phyloP scores from a whole-genome alignment of 1,140 invertebrate genomes.

The Solenopsis fugax region DNA sequence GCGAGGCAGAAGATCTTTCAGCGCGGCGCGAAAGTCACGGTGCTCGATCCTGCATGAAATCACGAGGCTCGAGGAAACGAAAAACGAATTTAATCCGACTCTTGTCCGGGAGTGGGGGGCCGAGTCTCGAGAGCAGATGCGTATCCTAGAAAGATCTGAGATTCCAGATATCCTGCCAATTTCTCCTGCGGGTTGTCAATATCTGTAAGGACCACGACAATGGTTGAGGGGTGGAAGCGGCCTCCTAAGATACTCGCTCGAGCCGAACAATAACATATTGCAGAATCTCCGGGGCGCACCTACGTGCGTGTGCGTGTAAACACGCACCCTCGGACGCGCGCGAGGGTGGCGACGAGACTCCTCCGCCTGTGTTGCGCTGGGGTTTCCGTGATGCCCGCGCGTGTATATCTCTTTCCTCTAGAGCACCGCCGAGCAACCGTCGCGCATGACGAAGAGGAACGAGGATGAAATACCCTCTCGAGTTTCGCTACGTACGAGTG shows the following conservation, averaged over 20 bases:
- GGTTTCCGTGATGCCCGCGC: slow-evolving; percentile 3
- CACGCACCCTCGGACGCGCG: slow-evolving; percentile 39
- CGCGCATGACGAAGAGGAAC: slow-evolving; percentile 47
- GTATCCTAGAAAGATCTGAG: slow-evolving; percentile 79
- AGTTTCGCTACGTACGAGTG: slow-evolving; percentile 59
- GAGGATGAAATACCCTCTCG: slow-evolving; percentile 52
- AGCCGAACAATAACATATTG: slow-evolving; percentile 84
- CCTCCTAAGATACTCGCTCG: slow-evolving; percentile 79
- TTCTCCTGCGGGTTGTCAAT: slow-evolving; percentile 83
- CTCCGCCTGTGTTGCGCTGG: not conserved
- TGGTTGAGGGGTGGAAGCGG: slow-evolving; percentile 73
- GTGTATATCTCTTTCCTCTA: slow-evolving; percentile 69
- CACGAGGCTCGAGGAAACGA: slow-evolving; percentile 61
- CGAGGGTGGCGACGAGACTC: not conserved
- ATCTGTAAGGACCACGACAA: slow-evolving; percentile 80
- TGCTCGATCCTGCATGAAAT: slow-evolving; percentile 64
- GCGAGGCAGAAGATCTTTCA: not conserved
- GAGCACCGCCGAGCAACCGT: slow-evolving; percentile 39
- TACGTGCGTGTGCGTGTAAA: slow-evolving; percentile 43
- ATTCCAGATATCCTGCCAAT: slow-evolving; percentile 83
- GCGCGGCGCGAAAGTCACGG: slow-evolving; percentile 56
- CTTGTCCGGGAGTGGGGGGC: not conserved
- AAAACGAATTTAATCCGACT: slow-evolving; percentile 75
- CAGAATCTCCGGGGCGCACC: slow-evolving; percentile 73
- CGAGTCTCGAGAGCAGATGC: slow-evolving; percentile 79